Conservation (phyloP, 1,140 invertebrate genomes). For the Brachionus rotundiformis region DNA sequence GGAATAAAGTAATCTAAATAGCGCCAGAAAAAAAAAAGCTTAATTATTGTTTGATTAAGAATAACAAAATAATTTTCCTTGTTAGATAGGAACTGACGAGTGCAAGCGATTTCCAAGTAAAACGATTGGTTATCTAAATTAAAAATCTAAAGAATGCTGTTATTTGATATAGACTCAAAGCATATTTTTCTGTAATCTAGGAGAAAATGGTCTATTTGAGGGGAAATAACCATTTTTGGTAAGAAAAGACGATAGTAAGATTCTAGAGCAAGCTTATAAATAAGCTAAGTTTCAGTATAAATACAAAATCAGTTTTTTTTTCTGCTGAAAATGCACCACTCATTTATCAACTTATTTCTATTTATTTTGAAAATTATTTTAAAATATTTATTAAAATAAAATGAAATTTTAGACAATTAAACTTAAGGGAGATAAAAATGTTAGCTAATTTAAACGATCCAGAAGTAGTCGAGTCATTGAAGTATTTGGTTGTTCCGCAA, state of each 20-base stretch:
- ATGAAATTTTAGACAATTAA: background rate
- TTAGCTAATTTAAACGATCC: constrained; percentile 51
- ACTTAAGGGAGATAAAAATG: background rate
- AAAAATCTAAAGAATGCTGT: background rate
- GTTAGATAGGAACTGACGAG: background rate
- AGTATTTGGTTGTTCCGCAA: constrained; percentile 47
- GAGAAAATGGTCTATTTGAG: constrained; percentile 2
- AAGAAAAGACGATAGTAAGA: background rate
- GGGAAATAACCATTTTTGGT: background rate
- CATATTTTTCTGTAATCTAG: background rate
- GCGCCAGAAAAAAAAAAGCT: constrained; percentile 6
- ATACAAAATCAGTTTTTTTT: background rate
- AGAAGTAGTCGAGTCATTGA: constrained; percentile 48
- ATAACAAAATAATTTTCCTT: background rate
- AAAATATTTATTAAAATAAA: background rate
- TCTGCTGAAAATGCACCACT: background rate
- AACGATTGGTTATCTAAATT: background rate
- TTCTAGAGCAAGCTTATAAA: constrained; percentile 8
- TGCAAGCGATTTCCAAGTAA: background rate
- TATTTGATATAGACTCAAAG: constrained; percentile 12
- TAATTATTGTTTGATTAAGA: constrained; percentile 16
- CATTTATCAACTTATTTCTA: too few relatives aligned
- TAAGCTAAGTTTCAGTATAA: background rate
- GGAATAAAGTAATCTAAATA: constrained; percentile 8
- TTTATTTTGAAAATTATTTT: too few relatives aligned